These are phyloP conservation scores for Stenodema calcarata DNA, from an alignment of 2,888 invertebrate species.

Conservation along the genomic window DNA sequence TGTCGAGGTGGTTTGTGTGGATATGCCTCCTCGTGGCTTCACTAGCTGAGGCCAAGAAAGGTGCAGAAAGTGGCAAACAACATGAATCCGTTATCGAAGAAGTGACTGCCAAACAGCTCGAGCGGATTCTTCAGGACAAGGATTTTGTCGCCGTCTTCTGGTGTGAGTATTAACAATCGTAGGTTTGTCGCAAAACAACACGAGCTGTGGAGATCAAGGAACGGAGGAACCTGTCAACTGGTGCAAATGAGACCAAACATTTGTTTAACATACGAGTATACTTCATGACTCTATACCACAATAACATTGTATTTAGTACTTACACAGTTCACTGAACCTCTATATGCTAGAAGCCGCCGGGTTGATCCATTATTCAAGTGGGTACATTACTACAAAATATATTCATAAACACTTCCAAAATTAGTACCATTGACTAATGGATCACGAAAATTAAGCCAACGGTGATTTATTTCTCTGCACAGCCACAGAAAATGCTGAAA, in stretches of 20 bases:
- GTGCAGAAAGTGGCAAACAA: constrained; percentile 50
- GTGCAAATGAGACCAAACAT: too few relatives aligned
- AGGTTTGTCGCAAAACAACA: too few relatives aligned
- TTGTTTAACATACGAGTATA: background rate
- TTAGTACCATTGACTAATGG: too few relatives aligned
- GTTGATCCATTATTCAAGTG: background rate
- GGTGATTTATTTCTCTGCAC: too few relatives aligned
- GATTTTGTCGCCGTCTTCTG: constrained; percentile 95
- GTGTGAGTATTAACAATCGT: constrained; percentile 82
- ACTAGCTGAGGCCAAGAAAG: constrained; percentile 52
- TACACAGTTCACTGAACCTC: background rate
- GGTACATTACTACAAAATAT: background rate
- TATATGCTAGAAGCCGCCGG: background rate
- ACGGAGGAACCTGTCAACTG: too few relatives aligned
- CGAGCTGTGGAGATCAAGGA: too few relatives aligned
- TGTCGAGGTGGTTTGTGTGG: constrained; percentile 53
- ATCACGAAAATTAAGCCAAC: too few relatives aligned
- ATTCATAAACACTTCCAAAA: too few relatives aligned
- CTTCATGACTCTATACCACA: too few relatives aligned
- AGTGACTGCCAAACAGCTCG: constrained; percentile 91
- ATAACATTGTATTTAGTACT: background rate
- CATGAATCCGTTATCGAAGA: constrained; percentile 87
- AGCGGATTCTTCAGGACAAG: constrained; percentile 86
- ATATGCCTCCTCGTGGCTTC: constrained; percentile 50
- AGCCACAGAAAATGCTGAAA: background rate